A percentile compares a stretch with the other conserved stretches of the same genome.
phyloP scores from a whole-genome alignment of 2,113 vertebrate genomes.

The Ammodytes dubius region DNA sequence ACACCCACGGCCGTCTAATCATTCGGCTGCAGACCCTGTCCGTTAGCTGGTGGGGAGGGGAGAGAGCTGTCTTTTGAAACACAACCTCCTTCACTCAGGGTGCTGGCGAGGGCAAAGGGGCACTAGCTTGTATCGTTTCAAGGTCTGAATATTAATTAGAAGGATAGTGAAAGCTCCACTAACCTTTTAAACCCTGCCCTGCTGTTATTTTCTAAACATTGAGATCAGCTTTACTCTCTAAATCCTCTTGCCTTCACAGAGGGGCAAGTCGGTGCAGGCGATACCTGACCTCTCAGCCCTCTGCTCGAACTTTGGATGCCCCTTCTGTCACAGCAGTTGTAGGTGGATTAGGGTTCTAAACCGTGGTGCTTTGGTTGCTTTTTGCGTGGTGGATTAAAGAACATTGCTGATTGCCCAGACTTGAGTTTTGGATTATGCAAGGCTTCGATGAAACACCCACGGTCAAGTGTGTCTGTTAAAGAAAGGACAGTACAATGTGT shows the following conservation, averaged over 20 bases:
- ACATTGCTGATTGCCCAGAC: not conserved
- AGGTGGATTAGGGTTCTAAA: not conserved
- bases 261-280: constrained; percentile 10
- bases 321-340: constrained; percentile 16
- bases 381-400: constrained; percentile 25
- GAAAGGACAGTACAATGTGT: not conserved
- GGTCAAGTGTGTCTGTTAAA: not conserved
- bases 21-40: constrained; percentile 34
- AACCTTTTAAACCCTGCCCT: constrained; percentile 27
- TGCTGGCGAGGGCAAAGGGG: constrained; percentile 29
- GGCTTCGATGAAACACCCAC: constrained; percentile 5
- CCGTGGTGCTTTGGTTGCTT: not conserved
- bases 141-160: constrained; percentile 60
- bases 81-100: constrained; percentile 42
- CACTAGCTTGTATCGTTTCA: not conserved
- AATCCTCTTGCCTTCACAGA: constrained; percentile 19
- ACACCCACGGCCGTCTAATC: constrained; percentile 35
- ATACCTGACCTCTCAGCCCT: constrained; percentile 26
- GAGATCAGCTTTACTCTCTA: constrained; percentile 33
- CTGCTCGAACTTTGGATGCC: constrained; percentile 23
- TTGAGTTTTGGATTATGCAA: constrained; percentile 6
- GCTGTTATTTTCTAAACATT: constrained; percentile 25
- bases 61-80: constrained; percentile 36
- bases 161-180: not conserved
- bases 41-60: constrained; percentile 39